These are phyloP conservation scores for Furcifer pardalis DNA, from an alignment of 2,797 vertebrate species.

Conservation along the genomic window DNA sequence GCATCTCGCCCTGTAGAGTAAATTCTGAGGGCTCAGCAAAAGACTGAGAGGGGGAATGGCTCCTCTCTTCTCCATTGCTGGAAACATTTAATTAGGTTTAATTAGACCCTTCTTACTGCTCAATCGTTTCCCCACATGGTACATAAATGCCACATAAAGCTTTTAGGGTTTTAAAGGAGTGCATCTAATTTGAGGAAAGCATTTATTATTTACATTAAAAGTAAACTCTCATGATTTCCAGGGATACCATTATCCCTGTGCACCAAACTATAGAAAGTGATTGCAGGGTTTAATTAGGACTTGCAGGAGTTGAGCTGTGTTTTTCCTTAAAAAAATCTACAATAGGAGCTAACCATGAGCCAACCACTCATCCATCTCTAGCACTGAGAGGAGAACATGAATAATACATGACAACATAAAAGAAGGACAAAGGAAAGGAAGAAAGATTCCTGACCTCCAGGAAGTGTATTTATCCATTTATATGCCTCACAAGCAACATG, in stretches of 20 bases:
- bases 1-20: background rate
- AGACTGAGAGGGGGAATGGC: background rate
- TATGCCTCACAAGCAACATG: conserved; percentile 15
- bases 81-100: background rate
- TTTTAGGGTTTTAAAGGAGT: background rate
- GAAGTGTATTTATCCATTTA: conserved; percentile 7
- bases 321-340: background rate
- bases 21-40: background rate
- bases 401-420: conserved; percentile 6
- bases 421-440: background rate
- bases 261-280: background rate
- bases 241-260: background rate
- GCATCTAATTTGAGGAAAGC: background rate
- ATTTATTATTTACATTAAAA: conserved; percentile 28
- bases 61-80: background rate
- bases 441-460: background rate
- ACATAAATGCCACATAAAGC: background rate
- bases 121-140: background rate
- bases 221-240: background rate
- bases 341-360: background rate
- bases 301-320: background rate
- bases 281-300: conserved; percentile 5
- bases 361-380: background rate
- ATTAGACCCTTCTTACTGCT: background rate
- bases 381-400: background rate